Percentiles rank a stretch among this genome's conserved stretches.
Conservation (phyloP, 2,888 invertebrate genomes). For the Parnassius mnemosyne region DNA sequence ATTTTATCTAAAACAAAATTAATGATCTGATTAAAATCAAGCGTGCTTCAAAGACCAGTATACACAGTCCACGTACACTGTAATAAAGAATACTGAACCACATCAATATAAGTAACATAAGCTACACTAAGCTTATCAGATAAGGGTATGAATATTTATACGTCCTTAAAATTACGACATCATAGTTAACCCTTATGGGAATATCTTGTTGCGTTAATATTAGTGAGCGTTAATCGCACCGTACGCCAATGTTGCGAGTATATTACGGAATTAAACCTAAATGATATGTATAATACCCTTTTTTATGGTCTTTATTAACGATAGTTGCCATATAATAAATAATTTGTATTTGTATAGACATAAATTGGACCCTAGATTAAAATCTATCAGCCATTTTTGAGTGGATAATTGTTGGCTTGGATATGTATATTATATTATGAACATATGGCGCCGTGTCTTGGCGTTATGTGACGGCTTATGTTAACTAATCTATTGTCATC, state of each 20-base stretch:
- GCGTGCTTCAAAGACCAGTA: neutral
- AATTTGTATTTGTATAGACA: no score
- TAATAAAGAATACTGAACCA: neutral
- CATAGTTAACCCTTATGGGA: neutral
- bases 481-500: no score
- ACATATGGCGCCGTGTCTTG: no score
- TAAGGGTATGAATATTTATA: slow-evolving; percentile 3
- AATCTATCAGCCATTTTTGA: no score
- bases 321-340: no score
- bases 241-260: neutral
- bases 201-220: slow-evolving; percentile 3
- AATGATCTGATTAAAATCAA: neutral
- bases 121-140: slow-evolving; percentile 1
- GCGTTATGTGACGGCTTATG: no score
- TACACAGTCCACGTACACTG: neutral
- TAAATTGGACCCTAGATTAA: no score
- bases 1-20: neutral
- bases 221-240: neutral
- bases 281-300: neutral
- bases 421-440: no score
- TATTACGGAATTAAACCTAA: neutral
- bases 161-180: neutral
- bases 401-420: no score
- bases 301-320: no score
- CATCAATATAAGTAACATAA: slow-evolving; percentile 1